A percentile compares a stretch with the other conserved stretches of the same genome.
phyloP scores from a whole-genome alignment of 2,797 vertebrate genomes.

The Cyclura pinguis region DNA sequence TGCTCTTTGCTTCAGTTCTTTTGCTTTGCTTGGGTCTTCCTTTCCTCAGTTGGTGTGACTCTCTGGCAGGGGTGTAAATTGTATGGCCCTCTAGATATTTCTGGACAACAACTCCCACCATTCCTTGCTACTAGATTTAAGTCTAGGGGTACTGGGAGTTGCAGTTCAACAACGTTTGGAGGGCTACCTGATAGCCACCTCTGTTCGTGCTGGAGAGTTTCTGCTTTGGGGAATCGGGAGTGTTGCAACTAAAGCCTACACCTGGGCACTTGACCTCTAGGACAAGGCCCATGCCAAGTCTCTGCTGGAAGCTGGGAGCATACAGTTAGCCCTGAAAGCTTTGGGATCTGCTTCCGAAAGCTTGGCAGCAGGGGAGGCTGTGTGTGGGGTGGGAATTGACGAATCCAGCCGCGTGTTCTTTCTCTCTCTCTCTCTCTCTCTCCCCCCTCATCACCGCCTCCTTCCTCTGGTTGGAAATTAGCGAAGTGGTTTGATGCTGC shows the following conservation, averaged over 20 bases:
- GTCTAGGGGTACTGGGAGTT: background rate
- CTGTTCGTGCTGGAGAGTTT: too few relatives aligned
- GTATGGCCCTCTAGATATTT: background rate
- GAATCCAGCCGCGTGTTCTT: conserved; percentile 19
- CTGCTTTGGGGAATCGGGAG: background rate
- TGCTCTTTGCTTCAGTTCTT: background rate
- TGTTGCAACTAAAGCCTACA: background rate
- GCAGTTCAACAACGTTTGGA: too few relatives aligned
- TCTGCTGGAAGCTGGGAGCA: background rate
- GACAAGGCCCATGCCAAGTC: background rate
- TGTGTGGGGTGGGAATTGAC: conserved; percentile 27
- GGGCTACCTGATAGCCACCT: background rate
- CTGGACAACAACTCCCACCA: too few relatives aligned
- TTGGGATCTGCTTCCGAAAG: background rate
- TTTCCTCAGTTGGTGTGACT: background rate
- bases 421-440: background rate
- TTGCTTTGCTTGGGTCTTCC: too few relatives aligned
- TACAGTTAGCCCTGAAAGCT: too few relatives aligned
- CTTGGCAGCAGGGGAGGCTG: conserved; percentile 8
- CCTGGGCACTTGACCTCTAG: background rate
- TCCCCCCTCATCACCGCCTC: conserved; percentile 21
- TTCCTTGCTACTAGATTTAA: too few relatives aligned
- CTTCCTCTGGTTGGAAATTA: conserved; percentile 47
- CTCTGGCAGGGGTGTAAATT: too few relatives aligned
- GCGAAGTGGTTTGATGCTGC: conserved; percentile 56